Conservation (phyloP, 1,140 invertebrate species). For the Drosophila sproati region DNA sequence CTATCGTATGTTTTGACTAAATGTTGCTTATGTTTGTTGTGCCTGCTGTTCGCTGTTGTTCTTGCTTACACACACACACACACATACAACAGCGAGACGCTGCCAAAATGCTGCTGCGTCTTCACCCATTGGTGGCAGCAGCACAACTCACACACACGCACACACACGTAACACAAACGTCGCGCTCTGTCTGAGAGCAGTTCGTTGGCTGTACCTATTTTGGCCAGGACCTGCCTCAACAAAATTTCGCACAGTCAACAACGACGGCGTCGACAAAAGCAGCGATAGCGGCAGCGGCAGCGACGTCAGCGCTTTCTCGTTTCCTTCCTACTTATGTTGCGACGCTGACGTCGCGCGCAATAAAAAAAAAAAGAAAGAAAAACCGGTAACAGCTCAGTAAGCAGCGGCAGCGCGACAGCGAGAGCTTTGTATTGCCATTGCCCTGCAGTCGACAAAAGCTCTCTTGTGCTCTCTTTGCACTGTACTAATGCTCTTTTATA, state of each 20-base stretch:
- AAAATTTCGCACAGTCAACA: slow-evolving; percentile 58
- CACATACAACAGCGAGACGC: slow-evolving; percentile 50
- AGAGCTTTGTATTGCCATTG: slow-evolving; percentile 23
- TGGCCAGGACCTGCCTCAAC: slow-evolving; percentile 84
- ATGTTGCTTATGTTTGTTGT: slow-evolving; percentile 73
- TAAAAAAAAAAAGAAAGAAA: slow-evolving; percentile 36
- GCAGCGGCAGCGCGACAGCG: slow-evolving; percentile 3
- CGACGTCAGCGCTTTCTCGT: slow-evolving; percentile 55
- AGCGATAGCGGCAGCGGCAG: neutral
- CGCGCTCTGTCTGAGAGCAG: slow-evolving; percentile 64
- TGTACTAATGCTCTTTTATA: slow-evolving; percentile 15
- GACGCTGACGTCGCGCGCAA: slow-evolving; percentile 36
- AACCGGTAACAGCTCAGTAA: slow-evolving; percentile 51
- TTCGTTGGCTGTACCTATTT: slow-evolving; percentile 85
- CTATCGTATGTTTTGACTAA: slow-evolving; percentile 80
- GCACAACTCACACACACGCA: slow-evolving; percentile 40
- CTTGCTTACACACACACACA: slow-evolving; percentile 49
- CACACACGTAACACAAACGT: slow-evolving; percentile 16
- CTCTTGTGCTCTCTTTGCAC: slow-evolving; percentile 1
- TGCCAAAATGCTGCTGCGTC: slow-evolving; percentile 53
- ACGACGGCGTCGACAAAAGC: slow-evolving; percentile 1
- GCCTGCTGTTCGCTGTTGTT: slow-evolving; percentile 52
- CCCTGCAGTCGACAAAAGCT: slow-evolving; percentile 20
- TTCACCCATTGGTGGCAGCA: slow-evolving; percentile 75
- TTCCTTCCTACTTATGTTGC: slow-evolving; percentile 76